phyloP scores from a whole-genome alignment of 2,888 invertebrate genomes.

The Andrena praecox region DNA sequence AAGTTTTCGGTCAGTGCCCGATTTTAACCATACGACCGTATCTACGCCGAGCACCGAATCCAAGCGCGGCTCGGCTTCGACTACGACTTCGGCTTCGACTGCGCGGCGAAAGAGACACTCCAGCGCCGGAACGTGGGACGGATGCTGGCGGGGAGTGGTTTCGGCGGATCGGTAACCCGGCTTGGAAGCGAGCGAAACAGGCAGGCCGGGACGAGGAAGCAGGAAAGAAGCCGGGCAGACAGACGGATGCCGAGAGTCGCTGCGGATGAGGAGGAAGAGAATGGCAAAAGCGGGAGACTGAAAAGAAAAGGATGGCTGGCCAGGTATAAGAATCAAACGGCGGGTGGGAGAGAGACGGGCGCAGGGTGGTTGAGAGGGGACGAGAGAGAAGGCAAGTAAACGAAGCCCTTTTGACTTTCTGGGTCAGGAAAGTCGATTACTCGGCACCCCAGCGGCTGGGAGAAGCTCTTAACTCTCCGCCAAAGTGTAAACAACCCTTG shows the following conservation, averaged over 20 bases:
- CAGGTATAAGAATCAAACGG: constrained; percentile 55
- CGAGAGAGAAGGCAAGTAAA: constrained; percentile 64
- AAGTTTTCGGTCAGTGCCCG: constrained; percentile 80
- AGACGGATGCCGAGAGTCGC: constrained; percentile 35
- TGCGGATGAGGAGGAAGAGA: constrained; percentile 33
- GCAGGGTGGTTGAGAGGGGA: constrained; percentile 15
- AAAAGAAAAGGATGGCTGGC: constrained; percentile 21
- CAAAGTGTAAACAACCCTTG: constrained; percentile 74
- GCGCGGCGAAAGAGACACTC: constrained; percentile 42
- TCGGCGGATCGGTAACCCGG: constrained; percentile 26
- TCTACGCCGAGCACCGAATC: constrained; percentile 47
- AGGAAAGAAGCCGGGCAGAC: constrained; percentile 35
- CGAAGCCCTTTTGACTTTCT: constrained; percentile 72
- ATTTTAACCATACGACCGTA: constrained; percentile 76
- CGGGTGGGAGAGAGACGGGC: background rate
- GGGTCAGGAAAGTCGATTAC: constrained; percentile 77
- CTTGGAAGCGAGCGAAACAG: constrained; percentile 42
- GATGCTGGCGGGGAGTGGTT: constrained; percentile 6
- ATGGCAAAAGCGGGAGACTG: background rate
- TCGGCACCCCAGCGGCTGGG: constrained; percentile 63
- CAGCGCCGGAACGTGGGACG: constrained; percentile 32
- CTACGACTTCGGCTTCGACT: constrained; percentile 51
- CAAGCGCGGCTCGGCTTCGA: constrained; percentile 56
- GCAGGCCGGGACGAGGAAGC: constrained; percentile 1
- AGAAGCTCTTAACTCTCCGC: constrained; percentile 74